phyloP scores from a whole-genome alignment of 2,113 vertebrate genomes.

The Chaetodon trifascialis region DNA sequence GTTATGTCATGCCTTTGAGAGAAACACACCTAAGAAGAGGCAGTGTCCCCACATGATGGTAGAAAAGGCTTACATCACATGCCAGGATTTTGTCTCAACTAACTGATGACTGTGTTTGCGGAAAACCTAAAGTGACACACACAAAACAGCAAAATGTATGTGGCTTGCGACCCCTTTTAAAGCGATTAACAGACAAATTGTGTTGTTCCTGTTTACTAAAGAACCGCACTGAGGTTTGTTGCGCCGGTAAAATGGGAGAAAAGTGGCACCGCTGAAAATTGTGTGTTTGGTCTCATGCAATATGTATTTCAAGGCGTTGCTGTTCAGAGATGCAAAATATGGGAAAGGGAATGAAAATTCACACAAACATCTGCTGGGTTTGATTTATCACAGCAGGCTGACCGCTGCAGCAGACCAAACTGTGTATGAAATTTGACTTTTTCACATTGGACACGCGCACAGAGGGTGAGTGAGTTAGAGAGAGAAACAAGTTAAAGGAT shows the following conservation, averaged over 20 bases:
- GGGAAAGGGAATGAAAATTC: background rate
- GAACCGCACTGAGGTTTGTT: background rate
- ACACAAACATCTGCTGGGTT: background rate
- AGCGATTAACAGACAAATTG: background rate
- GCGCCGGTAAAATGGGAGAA: background rate
- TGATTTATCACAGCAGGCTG: conserved; percentile 6
- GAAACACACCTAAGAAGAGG: conserved; percentile 33
- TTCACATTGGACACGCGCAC: background rate
- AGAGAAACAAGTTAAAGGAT: background rate
- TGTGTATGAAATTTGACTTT: background rate
- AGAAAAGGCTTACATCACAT: conserved; percentile 43
- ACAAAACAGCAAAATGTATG: background rate
- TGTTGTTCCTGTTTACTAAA: background rate
- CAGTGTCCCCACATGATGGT: background rate
- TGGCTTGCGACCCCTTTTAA: background rate
- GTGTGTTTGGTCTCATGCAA: conserved; percentile 9
- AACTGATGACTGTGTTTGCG: conserved; percentile 16
- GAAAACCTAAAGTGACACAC: conserved; percentile 12
- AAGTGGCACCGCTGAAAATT: background rate
- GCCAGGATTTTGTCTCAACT: conserved; percentile 28
- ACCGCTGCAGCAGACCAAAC: background rate
- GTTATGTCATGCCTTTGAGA: conserved; percentile 46
- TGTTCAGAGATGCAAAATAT: conserved; percentile 2
- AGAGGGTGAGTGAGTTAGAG: background rate
- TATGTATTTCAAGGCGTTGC: conserved; percentile 8